phyloP scores from a whole-genome alignment of 1,140 invertebrate species.

The Rhysida immarginata region DNA sequence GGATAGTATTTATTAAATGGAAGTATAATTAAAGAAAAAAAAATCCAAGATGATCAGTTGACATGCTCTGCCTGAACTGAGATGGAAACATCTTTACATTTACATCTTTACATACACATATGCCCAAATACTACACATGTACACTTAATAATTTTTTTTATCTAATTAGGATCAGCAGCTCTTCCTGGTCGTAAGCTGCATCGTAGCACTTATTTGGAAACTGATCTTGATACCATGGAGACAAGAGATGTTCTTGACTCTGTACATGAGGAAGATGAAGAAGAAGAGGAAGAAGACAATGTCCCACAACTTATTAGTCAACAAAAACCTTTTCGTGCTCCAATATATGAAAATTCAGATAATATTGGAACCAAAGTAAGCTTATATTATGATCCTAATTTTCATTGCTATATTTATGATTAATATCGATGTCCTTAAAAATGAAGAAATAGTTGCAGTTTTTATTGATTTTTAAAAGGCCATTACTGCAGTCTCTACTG shows the following conservation, averaged over 20 bases:
- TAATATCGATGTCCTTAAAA: no score
- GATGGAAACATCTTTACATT: no score
- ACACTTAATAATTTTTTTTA: no score
- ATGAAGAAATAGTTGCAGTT: no score
- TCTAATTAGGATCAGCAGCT: constrained; percentile 26
- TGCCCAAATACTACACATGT: no score
- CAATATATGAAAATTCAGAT: constrained; percentile 17
- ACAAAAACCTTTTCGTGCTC: constrained; percentile 20
- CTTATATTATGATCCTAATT: background rate
- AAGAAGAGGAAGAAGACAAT: constrained; percentile 8
- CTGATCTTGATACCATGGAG: constrained; percentile 64
- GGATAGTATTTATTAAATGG: no score
- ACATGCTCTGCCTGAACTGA: no score
- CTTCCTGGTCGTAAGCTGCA: constrained; percentile 26
- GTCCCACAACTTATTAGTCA: constrained; percentile 18
- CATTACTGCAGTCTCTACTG: no score
- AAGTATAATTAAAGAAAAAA: no score
- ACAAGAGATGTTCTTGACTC: constrained; percentile 29
- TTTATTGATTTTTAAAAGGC: no score
- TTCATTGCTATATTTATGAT: background rate
- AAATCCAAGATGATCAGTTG: no score
- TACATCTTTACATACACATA: no score
- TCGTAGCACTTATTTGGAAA: constrained; percentile 58
- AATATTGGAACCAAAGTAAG: background rate
- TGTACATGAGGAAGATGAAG: constrained; percentile 37